phyloP scores from a whole-genome alignment of 2,113 vertebrate genomes.

The Regulus satrapa region DNA sequence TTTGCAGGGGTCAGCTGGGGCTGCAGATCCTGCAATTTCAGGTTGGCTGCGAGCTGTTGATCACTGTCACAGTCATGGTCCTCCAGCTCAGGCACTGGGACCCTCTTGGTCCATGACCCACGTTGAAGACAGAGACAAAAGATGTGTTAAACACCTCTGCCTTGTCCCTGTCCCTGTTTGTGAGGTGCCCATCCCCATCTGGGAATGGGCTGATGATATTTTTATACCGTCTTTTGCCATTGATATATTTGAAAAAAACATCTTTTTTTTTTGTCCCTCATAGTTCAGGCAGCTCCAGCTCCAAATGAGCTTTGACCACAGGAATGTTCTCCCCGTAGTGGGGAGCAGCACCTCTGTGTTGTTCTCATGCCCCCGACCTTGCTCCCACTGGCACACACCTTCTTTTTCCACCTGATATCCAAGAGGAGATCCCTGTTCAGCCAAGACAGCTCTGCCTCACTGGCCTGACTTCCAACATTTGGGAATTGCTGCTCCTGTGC shows the following conservation, averaged over 20 bases:
- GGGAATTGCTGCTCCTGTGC: neutral
- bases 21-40: neutral
- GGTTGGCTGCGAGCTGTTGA: neutral
- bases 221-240: neutral
- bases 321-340: accelerated
- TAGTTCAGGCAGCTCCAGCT: neutral
- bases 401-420: neutral
- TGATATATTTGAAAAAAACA: neutral
- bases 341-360: neutral
- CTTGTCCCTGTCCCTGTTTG: neutral
- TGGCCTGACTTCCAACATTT: neutral
- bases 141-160: neutral
- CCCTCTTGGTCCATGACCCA: neutral
- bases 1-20: neutral
- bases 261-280: neutral
- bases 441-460: neutral
- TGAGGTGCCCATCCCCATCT: neutral
- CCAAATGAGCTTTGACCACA: neutral
- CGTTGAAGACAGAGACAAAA: neutral
- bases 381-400: neutral
- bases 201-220: neutral
- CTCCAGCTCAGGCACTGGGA: neutral
- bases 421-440: neutral
- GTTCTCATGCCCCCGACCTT: neutral
- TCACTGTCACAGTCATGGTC: neutral